These are phyloP conservation scores for Pungitius pungitius DNA, from an alignment of 2,113 vertebrate genomes.

Conservation along the genomic window DNA sequence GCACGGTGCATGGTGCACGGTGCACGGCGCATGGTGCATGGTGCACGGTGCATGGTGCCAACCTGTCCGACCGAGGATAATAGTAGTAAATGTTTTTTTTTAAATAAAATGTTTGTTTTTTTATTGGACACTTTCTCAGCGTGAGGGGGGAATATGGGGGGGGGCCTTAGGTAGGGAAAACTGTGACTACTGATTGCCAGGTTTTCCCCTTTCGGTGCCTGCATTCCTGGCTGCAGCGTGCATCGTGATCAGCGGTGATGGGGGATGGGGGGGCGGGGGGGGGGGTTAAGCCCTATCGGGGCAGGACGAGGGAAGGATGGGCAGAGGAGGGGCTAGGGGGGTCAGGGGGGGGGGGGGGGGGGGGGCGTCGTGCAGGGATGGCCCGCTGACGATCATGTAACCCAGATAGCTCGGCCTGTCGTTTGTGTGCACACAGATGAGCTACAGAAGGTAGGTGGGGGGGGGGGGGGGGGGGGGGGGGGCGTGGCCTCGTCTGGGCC, in stretches of 20 bases:
- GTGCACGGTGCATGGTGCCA: no score
- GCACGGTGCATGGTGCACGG: no score
- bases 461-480: conserved; percentile 30
- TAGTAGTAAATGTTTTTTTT: no score
- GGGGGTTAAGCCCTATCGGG: conserved; percentile 46
- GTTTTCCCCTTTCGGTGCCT: conserved; percentile 56
- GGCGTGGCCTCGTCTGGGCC: no score
- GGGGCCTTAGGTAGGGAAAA: no score
- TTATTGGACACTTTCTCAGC: no score
- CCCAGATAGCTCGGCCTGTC: conserved; percentile 28
- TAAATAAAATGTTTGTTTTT: no score
- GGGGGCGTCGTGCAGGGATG: conserved; percentile 41
- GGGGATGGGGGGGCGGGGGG: conserved; percentile 37
- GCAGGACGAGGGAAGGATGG: conserved; percentile 36
- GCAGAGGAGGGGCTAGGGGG: not conserved
- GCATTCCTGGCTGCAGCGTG: conserved; percentile 54
- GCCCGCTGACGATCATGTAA: conserved; percentile 43
- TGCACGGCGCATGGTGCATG: no score
- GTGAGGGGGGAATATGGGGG: no score
- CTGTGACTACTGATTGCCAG: conserved; percentile 58
- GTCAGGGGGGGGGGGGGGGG: conserved; percentile 19
- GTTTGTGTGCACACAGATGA: conserved; percentile 13
- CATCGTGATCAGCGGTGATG: conserved; percentile 48
- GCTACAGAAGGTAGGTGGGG: conserved; percentile 51
- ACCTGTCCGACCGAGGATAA: no score